Evolutionary conservation across 2,113 vertebrate genomes (phyloP), one percentile per base, ranked within the genome.

Genomic region (Menidia beryllina): DNA sequence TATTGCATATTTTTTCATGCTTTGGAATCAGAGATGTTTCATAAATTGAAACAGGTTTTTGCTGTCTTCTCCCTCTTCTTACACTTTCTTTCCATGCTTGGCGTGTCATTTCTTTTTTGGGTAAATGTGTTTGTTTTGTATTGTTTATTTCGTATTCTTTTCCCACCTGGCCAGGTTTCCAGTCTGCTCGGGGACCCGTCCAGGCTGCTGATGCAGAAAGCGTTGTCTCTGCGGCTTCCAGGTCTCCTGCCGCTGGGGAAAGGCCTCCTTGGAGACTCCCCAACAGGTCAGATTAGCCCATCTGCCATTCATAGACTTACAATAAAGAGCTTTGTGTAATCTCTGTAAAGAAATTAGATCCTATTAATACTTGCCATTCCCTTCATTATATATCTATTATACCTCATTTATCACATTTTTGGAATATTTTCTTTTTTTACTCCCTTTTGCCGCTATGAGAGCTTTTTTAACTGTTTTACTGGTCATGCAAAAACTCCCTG

Each of bases 101-200:
- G 9, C 27, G 9, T 30, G 51, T n/a, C 13, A 23, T 8, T 21
- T 7, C 52, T 24, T 23, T n/a, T 27, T 14, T 21, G 11, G 6
- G 14, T 55, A n/a, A 8, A 38, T 30, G 19, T 5, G 45, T 6
- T 61, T 20, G 43, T 25, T 48, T 17, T 30, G 4, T 56, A 23
- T 20, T n/a, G 52, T 19, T 64, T 19, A 41, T 60, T 80, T 70
- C 72, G 57, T 12, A 19, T 52, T 50, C 24, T 39, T 25, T 57
- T 72, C 26, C 65, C 49, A 51, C 2, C 47, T 39, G 39, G 86
- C 5, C 19, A 99, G 97, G 94, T 97, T 65, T 94, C 95, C 0
- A 94, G 97, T 86, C 93, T 98, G 70, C 94, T 98, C 48, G 96
- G 96, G 68, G 97, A 98, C 4, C 95, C 97, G 56, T 96, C 96